A percentile compares a stretch with the other conserved stretches of the same genome.
Evolutionary conservation across 1,140 invertebrate species (phyloP).

Genomic region (Aleiodes sp.): DNA sequence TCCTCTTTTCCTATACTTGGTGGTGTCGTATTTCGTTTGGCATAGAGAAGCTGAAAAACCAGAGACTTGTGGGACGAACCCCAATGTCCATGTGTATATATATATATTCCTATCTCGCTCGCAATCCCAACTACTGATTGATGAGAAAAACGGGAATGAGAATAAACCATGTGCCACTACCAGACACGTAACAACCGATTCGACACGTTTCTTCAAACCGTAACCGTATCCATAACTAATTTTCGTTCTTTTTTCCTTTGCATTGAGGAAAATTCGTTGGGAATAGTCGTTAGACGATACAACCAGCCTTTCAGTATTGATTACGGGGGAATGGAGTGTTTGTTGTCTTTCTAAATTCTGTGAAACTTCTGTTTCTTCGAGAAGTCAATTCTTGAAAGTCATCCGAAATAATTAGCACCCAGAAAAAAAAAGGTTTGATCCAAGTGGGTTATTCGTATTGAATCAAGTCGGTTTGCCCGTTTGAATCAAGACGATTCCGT

Average conservation of each 20-base stretch:
- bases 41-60: not conserved
- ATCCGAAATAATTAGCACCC: no score
- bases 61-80: not conserved
- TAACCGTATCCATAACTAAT: not conserved
- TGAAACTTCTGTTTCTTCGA: no score
- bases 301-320: no score
- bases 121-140: not conserved
- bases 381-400: no score
- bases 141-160: not conserved
- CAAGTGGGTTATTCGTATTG: no score
- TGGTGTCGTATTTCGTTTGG: constrained; percentile 12
- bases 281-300: not conserved
- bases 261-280: not conserved
- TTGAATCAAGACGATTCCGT: no score
- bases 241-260: not conserved
- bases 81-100: no score
- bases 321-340: no score
- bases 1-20: not conserved
- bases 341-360: no score
- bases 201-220: not conserved
- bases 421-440: no score
- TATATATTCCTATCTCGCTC: no score
- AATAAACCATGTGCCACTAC: not conserved
- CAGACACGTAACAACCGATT: not conserved
- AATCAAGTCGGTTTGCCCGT: no score